A percentile compares a stretch with the other conserved stretches of the same genome.
Conservation (phyloP, 2,888 invertebrate species). For the Machimus atricapillus region DNA sequence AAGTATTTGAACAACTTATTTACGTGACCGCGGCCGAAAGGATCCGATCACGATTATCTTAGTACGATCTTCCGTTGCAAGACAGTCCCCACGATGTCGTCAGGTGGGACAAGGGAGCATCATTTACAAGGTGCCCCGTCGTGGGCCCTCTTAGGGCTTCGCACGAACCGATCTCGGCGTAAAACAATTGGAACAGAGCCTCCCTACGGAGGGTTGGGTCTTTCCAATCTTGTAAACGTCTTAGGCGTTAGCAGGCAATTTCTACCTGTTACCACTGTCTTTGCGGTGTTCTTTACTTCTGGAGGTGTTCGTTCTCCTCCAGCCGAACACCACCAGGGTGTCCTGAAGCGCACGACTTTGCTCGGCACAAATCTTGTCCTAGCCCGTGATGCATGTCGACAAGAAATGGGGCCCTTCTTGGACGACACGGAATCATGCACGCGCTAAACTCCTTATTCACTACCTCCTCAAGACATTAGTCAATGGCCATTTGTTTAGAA, state of each 20-base stretch:
- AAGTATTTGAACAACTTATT: neutral
- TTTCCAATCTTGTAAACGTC: neutral
- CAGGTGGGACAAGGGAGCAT: neutral
- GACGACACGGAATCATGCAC: neutral
- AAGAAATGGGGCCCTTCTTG: neutral
- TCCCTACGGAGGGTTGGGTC: neutral
- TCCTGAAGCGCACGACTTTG: neutral
- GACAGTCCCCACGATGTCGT: neutral
- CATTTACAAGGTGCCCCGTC: neutral
- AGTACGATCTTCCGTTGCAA: neutral
- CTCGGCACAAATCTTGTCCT: neutral
- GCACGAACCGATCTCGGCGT: neutral
- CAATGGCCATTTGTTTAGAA: neutral
- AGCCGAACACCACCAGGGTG: neutral
- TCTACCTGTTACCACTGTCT: neutral
- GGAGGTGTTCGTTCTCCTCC: neutral
- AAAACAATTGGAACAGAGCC: neutral
- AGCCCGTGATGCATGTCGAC: neutral
- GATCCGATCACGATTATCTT: neutral
- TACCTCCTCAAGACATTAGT: neutral
- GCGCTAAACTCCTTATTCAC: neutral
- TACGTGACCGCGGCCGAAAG: neutral
- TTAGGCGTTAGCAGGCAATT: neutral
- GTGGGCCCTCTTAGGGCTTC: neutral
- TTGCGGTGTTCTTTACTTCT: neutral